Conservation (phyloP, 2,888 invertebrate genomes). For the Pristionchus entomophagus region DNA sequence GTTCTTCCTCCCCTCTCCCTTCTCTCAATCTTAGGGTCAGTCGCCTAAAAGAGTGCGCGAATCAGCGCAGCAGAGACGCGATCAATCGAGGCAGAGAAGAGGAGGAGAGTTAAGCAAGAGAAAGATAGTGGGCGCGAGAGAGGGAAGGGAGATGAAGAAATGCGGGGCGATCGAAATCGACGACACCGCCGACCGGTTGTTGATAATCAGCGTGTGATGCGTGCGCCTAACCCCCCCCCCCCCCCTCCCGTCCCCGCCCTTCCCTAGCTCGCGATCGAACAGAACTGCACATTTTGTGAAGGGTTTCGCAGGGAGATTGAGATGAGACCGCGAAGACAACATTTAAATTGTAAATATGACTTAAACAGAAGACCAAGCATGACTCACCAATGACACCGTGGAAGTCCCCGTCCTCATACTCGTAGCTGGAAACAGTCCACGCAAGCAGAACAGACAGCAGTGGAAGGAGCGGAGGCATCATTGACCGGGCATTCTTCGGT, state of each 20-base stretch:
- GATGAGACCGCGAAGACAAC: too few relatives aligned
- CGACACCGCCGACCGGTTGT: conserved; percentile 33
- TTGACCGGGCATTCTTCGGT: neutral
- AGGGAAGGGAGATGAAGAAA: neutral
- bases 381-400: neutral
- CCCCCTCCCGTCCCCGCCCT: neutral
- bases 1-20: neutral
- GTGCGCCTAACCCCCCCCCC: neutral
- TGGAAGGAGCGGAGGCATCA: neutral
- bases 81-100: conserved; percentile 1
- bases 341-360: too few relatives aligned
- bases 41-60: conserved; percentile 24
- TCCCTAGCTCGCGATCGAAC: neutral
- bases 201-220: conserved; percentile 19
- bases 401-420: neutral
- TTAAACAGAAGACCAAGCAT: too few relatives aligned
- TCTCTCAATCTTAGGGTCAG: conserved; percentile 28
- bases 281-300: neutral
- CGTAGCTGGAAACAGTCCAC: neutral
- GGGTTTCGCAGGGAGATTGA: too few relatives aligned
- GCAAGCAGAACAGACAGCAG: neutral
- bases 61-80: conserved; percentile 4
- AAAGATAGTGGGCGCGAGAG: neutral
- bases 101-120: conserved; percentile 3
- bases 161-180: conserved; percentile 26